Base-by-base conservation (phyloP, 2,113 vertebrate species). In the Galbula dea region DNA sequence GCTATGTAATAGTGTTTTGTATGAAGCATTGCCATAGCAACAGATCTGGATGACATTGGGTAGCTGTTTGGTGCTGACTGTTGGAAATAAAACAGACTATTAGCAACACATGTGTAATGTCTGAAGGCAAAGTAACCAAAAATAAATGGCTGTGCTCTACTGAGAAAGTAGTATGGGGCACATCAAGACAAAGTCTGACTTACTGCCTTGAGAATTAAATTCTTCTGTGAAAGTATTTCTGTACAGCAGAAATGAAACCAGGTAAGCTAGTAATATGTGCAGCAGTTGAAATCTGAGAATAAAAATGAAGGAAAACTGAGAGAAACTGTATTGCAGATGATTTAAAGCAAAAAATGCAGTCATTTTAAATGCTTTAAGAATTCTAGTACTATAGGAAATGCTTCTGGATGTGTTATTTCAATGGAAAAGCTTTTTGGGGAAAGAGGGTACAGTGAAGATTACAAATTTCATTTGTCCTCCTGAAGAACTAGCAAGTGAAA, bases 41-140 rank as follows among this genome's bases (percentile, higher is more conserved):
- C 97, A 92, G 91, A 85, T 95, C 79, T 95, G 73, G 69, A 94
- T 92, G 94, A 93, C 77, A 73, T 57, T 83, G 91, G 76, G 66
- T 96, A 87, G 80, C 83, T 95, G 83, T 37, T 96, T 96, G 92
- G 89, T 95, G 83, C 82, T 94, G 95, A 72, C 72, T 95, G 6
- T 61, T 95, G 58, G 95, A 97, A 93, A 93, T 95, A 91, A 97
- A 96, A 86, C 93, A 93, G 96, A 86, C 93, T 89, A 95, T 83
- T 87, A 95, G 72, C 86, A 96, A 80, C 63, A 80, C 32, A 19
- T 94, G 89, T 96, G 93, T 95, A 93, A 96, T 92, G 81, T 96
- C 96, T 96, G 89, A 96, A 95, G 92, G 90, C 93, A 90, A 89
- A 95, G 80, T 90, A 93, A 89, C 85, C 62, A 36, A 82, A 96